These are phyloP conservation scores for Ctenomys sociabilis DNA, from an alignment of 2,113 vertebrate species.

Conservation along the genomic window DNA sequence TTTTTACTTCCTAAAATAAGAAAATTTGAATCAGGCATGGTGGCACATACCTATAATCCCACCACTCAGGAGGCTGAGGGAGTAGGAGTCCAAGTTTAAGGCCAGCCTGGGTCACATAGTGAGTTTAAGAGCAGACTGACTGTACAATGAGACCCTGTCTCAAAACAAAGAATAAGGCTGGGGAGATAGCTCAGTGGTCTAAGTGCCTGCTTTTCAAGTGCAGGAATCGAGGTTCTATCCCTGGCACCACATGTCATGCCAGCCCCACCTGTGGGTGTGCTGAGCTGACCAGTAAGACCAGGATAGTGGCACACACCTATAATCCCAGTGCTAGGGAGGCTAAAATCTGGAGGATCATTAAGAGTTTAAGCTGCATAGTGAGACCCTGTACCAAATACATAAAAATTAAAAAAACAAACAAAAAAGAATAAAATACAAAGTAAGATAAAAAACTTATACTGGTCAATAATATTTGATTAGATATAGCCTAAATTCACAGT, in stretches of 20 bases:
- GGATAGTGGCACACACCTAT: too few species aligned
- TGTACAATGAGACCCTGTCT: background rate
- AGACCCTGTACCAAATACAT: background rate
- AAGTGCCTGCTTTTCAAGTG: too few species aligned
- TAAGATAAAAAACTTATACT: conserved; percentile 50
- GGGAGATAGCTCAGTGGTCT: too few species aligned
- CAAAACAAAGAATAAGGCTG: background rate
- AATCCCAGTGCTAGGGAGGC: too few species aligned
- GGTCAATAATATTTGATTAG: conserved; percentile 56
- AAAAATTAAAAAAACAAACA: too few species aligned
- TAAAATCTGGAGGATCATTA: too few species aligned
- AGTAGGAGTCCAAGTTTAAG: background rate
- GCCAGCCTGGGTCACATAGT: background rate
- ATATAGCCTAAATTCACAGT: conserved; percentile 58
- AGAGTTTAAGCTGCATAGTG: background rate
- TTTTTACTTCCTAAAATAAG: conserved; percentile 54
- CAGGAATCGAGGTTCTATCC: too few species aligned
- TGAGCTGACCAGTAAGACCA: too few species aligned
- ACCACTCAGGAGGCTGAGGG: background rate
- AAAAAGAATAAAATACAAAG: background rate
- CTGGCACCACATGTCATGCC: too few species aligned
- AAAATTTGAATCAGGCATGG: background rate
- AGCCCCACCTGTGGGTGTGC: too few species aligned
- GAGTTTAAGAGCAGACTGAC: background rate
- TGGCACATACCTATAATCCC: background rate